Base-by-base conservation (phyloP, 2,888 invertebrate genomes). In the Zele albiditarsus region DNA sequence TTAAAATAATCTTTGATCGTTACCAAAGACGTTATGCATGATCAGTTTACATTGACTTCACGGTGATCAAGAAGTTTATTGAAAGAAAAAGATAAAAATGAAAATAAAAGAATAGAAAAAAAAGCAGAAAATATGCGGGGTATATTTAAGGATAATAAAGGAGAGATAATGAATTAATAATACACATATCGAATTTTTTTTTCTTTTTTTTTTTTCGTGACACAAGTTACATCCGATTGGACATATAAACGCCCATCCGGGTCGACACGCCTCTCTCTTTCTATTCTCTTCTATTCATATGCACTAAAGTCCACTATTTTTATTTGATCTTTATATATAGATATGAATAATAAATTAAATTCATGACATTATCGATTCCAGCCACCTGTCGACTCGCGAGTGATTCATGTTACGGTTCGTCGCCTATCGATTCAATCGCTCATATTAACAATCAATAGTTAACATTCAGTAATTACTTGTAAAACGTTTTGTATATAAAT, bases 21-120 rank as follows among this genome's bases (percentile, higher is more conserved):
- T 38, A 60, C 58, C 60, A 60, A 60, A 70, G 70, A 42, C 70
- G 60, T 70, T 60, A 20, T 46, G 60, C 60, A 38, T 60, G 70
- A 58, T n/a, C n/a, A 38, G 38, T 70, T 70, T 25, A n/a, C 60
- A 58, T 38, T 63, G 25, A 42, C 67, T 67, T 49, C 27, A 62
- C 8, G 62, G 62, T 20, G 27, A 49, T 67, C 49, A 67, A 62
- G n/a, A 42, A 28, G 46, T 46, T 63, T 31, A 33, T 63, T 23
- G 12, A 20, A 27, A 49, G n/a, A 67, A 49, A 23, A 46, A n/a
- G 20, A 20, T 2, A 53, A 2, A 12, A 38, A 8, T 38, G 10
- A 8, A 12, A 38, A 38, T 8, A 12, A 38, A 38, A 38, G 12
- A 38, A 38, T 38, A 38, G 38, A 12, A 49, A 67, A 67, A 28